Conservation (phyloP, 1,140 invertebrate species). For the Brachionus koreanus region DNA sequence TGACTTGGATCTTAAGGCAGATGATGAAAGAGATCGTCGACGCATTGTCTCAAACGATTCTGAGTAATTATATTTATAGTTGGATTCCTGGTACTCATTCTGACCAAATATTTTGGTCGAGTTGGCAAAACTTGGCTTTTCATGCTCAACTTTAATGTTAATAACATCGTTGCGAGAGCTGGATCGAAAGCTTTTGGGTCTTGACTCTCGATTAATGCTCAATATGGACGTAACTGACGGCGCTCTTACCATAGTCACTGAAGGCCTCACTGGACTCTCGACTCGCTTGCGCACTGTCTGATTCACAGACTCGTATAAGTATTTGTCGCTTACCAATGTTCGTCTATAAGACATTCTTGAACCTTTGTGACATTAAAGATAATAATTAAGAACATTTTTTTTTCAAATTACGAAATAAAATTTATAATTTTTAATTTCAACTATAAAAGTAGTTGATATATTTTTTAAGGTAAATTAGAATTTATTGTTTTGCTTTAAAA, state of each 20-base stretch:
- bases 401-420: conserved; percentile 11
- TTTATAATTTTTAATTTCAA: conserved; percentile 1
- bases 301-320: background rate
- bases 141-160: conserved; percentile 14
- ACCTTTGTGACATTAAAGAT: background rate
- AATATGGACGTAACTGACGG: background rate
- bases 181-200: background rate
- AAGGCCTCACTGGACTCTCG: background rate
- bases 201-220: background rate
- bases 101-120: background rate
- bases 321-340: background rate
- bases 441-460: background rate
- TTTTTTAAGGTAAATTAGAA: conserved; percentile 1
- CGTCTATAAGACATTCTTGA: conserved; percentile 7
- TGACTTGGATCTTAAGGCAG: background rate
- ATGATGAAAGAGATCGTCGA: background rate
- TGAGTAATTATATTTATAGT: background rate
- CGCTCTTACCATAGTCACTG: background rate
- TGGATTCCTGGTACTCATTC: background rate
- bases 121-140: background rate
- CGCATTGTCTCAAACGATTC: background rate
- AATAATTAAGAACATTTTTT: background rate
- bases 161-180: background rate
- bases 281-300: background rate
- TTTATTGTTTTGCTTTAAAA: background rate